A percentile compares a stretch with the other conserved stretches of the same genome.
phyloP scores from a whole-genome alignment of 2,888 invertebrate genomes.

The Athalia rosae region DNA sequence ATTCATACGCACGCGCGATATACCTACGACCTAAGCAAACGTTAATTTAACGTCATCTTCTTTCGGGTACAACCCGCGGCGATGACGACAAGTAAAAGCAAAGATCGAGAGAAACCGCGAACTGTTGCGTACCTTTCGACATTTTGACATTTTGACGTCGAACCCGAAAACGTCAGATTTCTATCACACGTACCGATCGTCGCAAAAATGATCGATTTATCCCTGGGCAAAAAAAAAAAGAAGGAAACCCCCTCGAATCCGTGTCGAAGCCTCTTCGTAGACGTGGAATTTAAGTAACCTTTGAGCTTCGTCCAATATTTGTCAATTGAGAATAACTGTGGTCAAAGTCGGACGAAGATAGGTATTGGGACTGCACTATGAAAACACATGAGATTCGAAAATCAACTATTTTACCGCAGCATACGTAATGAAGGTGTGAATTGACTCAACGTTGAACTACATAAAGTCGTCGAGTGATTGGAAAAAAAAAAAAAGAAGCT shows the following conservation, averaged over 20 bases:
- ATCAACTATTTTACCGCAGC: no score
- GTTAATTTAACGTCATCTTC: not conserved
- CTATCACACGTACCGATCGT: no score
- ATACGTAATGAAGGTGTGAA: no score
- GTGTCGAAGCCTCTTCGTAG: not conserved
- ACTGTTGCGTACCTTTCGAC: no score
- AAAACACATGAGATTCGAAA: not conserved
- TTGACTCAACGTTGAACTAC: no score
- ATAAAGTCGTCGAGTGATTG: no score
- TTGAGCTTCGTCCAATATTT: conserved; percentile 8
- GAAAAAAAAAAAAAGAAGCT: no score
- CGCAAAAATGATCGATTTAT: no score
- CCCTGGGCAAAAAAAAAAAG: no score
- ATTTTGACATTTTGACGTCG: no score
- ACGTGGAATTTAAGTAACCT: not conserved
- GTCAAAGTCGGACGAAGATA: conserved; percentile 22
- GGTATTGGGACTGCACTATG: not conserved
- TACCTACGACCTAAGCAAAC: not conserved
- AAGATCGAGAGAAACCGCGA: no score
- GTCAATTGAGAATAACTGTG: conserved; percentile 20
- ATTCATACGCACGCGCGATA: not conserved
- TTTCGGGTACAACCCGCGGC: not conserved
- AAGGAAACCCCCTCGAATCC: not conserved
- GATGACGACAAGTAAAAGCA: not conserved
- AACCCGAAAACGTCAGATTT: no score